phyloP scores from a whole-genome alignment of 2,113 vertebrate species.

The Chrysochloris asiatica region DNA sequence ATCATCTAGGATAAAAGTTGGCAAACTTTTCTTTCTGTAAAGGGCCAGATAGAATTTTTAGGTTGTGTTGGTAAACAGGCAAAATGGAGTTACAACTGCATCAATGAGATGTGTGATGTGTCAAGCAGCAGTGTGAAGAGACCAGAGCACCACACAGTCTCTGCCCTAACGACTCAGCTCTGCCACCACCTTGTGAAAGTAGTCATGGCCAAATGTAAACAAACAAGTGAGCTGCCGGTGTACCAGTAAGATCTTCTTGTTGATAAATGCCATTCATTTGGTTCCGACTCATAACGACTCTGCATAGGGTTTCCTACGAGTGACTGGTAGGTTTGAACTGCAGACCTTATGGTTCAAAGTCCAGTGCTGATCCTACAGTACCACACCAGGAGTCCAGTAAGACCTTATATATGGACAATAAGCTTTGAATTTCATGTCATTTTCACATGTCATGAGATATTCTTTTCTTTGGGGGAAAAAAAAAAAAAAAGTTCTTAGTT shows the following conservation, averaged over 20 bases:
- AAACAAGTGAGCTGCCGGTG: neutral
- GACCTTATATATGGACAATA: too few species aligned
- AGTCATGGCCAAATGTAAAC: too few species aligned
- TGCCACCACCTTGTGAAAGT: neutral
- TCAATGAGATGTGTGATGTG: neutral
- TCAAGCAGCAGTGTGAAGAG: neutral
- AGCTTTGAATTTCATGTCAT: too few species aligned
- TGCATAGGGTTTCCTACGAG: too few species aligned
- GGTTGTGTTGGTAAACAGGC: neutral
- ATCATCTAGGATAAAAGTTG: neutral
- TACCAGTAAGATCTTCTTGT: neutral
- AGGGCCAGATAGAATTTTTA: neutral
- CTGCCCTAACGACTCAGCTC: neutral
- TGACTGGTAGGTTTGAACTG: too few species aligned
- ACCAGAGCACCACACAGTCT: neutral
- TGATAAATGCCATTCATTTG: neutral
- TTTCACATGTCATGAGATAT: neutral
- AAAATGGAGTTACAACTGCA: neutral
- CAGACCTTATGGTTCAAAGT: too few species aligned
- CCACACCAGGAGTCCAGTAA: too few species aligned
- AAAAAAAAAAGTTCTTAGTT: neutral
- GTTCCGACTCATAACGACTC: too few species aligned
- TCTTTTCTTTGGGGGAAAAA: neutral
- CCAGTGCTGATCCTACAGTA: too few species aligned
- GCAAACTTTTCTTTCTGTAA: neutral